These are phyloP conservation scores for Cygnus atratus DNA, from an alignment of 2,113 vertebrate species.

Conservation along the genomic window DNA sequence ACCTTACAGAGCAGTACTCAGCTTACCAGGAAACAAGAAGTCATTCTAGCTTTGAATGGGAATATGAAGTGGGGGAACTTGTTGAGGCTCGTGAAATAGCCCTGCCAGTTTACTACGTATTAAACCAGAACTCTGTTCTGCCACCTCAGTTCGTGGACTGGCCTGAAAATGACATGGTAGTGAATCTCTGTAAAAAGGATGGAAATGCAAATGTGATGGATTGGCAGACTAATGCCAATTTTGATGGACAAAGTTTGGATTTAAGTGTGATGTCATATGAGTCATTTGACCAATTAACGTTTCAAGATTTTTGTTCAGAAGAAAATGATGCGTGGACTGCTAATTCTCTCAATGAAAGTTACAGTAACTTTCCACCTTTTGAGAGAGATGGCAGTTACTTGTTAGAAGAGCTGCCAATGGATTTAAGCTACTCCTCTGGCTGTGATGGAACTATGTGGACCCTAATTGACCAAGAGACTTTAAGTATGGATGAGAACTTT, in stretches of 20 bases:
- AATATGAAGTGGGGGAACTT: constrained; percentile 53
- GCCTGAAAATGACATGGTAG: constrained; percentile 59
- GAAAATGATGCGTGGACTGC: constrained; percentile 78
- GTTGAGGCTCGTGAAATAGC: constrained; percentile 10
- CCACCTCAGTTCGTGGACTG: constrained; percentile 51
- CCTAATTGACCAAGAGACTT: constrained; percentile 65
- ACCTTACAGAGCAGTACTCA: not conserved
- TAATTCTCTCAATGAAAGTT: constrained; percentile 75
- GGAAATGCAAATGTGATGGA: constrained; percentile 69
- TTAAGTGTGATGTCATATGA: constrained; percentile 64
- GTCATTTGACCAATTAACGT: constrained; percentile 76
- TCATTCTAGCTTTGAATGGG: constrained; percentile 69
- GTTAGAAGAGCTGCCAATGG: constrained; percentile 78
- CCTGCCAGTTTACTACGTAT: constrained; percentile 60
- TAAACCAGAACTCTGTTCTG: constrained; percentile 65
- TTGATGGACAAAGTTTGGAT: constrained; percentile 74
- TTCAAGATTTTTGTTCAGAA: constrained; percentile 83
- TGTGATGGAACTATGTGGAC: constrained; percentile 66
- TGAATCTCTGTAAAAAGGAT: constrained; percentile 80
- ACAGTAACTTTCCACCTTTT: constrained; percentile 66
- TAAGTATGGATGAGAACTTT: constrained; percentile 76
- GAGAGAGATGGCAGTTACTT: constrained; percentile 59
- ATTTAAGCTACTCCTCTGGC: constrained; percentile 76
- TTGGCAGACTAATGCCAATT: constrained; percentile 76
- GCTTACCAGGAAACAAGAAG: constrained; percentile 63